Base-by-base conservation (phyloP, 2,888 invertebrate species). In the Sminthurinus aureus region DNA sequence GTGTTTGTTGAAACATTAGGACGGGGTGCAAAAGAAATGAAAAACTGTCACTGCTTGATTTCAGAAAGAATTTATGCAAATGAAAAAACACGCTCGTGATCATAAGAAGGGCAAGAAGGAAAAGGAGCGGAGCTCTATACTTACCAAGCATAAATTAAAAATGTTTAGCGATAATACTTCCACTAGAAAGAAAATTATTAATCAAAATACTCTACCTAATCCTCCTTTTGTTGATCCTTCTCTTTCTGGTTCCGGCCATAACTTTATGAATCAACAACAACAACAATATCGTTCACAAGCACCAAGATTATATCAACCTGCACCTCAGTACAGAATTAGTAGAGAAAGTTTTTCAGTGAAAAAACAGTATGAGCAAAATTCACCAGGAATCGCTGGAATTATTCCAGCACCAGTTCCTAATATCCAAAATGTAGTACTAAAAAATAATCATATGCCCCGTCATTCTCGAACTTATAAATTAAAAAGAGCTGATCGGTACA, bases 381-480 rank as follows among this genome's bases (percentile, higher is more conserved):
- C 18, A 18, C 18, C 18, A n/a, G 22, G 11, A 20, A 0, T 20
- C 8, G 12, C 67, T n/a, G 22, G 18, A 64, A 64, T 18, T 18
- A 1, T 3, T 64, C 64, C 15, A 58, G 58, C 58, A 4, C 15
- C 64, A 15, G n/a, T 15, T 64, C 15, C 15, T n/a, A 67, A 67
- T 67, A 67, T n/a, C n/a, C 67, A 6, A 67, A 67, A 67, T 20
- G n/a, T 67, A n/a, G 67, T 67, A 11, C 22, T 67, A n/a, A 15
- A 18, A 58, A 22, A 77, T 50, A 38, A 50, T 80, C 73, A 71
- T n/a, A 80, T 80, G 80, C 73, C 80, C 9, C 69, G 24, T 15
- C 73, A 22, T 18, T 71, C 80, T 9, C 69, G 69, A 24, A 69
- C 80, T n/a, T 80, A 80, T 73, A 80, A 80, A 52, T 22, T 80